Base-by-base conservation (phyloP, 1,140 invertebrate genomes). In the Drosophila nasuta region DNA sequence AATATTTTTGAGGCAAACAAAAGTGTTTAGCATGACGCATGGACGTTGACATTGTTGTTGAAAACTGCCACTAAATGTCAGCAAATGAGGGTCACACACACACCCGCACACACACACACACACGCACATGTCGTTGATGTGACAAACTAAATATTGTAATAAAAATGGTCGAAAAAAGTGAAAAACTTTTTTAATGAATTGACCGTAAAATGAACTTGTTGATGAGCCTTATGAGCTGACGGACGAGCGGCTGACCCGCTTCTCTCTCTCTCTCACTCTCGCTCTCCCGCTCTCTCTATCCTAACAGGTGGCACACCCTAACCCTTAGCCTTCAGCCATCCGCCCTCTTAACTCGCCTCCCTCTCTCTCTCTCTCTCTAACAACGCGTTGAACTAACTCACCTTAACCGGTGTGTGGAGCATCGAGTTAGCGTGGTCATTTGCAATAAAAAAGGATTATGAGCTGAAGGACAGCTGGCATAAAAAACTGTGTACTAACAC, bases 131-230 rank as follows among this genome's bases (percentile, higher is more conserved):
- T 54, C 35, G 43, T 54, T 45, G 43, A 65, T 75, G 59, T 64
- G 71, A 70, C 76, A 75, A 78, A 72, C 74, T 79, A 76, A 72
- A 79, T 76, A 79, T 75, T 76, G 77, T 72, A 68, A 76, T 68
- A 79, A 73, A 76, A 79, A 75, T 72, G 68, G 15, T 46, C 30
- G 51, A 59, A 68, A 62, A 70, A 82, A 82, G 67, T 75, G 70
- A 71, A 69, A 75, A 82, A 77, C 54, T 82, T 90, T 90, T 91
- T 83, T 91, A 91, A 87, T 91, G 87, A 91, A 91, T 91, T 91
- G 87, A 91, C 87, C 87, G 87, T 91, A 91, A 91, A 91, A 91
- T 91, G 82, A 91, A 91, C 87, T 91, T 91, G 87, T 91, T 91
- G 87, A 91, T 91, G 87, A 89, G 85, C 75, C 81, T 88, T 89